Evolutionary conservation across 2,797 vertebrate genomes (phyloP).

Genomic region (Lutra lutra): DNA sequence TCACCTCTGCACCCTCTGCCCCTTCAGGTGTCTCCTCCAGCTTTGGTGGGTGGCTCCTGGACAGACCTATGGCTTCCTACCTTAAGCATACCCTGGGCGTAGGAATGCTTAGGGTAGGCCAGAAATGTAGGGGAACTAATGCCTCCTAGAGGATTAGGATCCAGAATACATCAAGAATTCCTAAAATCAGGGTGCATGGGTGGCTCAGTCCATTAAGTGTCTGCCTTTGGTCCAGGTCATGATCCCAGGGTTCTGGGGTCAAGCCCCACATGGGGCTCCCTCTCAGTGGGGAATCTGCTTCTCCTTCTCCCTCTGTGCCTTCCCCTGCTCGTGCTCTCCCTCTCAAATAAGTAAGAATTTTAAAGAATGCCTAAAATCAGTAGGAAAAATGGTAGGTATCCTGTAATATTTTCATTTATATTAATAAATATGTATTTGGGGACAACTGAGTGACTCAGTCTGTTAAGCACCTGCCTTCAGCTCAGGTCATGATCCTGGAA

Average conservation of each 20-base stretch:
- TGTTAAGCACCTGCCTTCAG: background rate
- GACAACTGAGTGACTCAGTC: background rate
- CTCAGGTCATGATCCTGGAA: background rate
- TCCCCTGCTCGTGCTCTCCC: too few species aligned
- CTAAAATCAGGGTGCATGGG: background rate
- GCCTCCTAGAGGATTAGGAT: background rate
- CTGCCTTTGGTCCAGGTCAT: too few species aligned
- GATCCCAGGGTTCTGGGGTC: too few species aligned
- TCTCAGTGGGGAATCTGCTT: too few species aligned
- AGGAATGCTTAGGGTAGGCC: background rate
- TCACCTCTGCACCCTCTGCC: background rate
- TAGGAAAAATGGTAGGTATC: background rate
- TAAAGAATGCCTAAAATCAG: background rate
- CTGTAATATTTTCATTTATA: background rate
- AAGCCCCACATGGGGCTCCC: too few species aligned
- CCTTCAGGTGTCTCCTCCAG: background rate
- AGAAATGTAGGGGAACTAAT: background rate
- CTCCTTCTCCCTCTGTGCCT: too few species aligned
- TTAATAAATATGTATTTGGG: background rate
- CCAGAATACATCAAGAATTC: background rate
- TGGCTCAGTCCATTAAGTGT: too few species aligned
- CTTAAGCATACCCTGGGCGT: background rate
- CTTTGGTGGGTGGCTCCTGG: background rate
- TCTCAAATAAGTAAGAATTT: too few species aligned
- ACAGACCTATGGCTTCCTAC: background rate